A percentile compares a stretch with the other conserved stretches of the same genome.
phyloP scores from a whole-genome alignment of 2,888 invertebrate species.

The Lochmaea crataegi region DNA sequence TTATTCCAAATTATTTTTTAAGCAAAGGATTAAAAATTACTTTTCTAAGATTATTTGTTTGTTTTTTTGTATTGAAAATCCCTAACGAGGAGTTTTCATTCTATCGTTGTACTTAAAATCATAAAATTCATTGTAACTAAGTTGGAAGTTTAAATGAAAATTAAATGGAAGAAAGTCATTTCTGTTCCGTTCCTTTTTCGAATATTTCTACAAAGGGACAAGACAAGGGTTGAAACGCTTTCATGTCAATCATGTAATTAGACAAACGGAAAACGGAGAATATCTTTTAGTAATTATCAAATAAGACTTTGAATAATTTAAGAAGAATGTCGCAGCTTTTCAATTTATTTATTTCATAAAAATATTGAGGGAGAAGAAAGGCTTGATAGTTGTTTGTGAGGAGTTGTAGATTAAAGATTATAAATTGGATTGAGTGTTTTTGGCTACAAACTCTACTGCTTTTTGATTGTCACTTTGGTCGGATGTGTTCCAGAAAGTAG shows the following conservation, averaged over 20 bases:
- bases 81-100: background rate
- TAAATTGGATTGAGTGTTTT: background rate
- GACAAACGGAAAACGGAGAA: slow-evolving; percentile 15
- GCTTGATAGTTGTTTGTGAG: background rate
- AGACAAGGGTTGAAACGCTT: slow-evolving; percentile 21
- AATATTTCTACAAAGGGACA: slow-evolving; percentile 16
- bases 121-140: slow-evolving; percentile 2
- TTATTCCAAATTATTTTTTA: too few relatives aligned
- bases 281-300: slow-evolving; percentile 31
- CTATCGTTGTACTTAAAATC: background rate
- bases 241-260: slow-evolving; percentile 27
- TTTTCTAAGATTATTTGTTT: background rate
- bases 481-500: too few relatives aligned
- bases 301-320: slow-evolving; percentile 21
- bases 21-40: too few relatives aligned
- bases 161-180: slow-evolving; percentile 12
- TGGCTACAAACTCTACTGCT: background rate
- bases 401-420: background rate
- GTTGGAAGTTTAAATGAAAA: background rate
- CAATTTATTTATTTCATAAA: background rate
- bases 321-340: slow-evolving; percentile 13
- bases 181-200: slow-evolving; percentile 13
- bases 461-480: too few relatives aligned
- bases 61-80: background rate
- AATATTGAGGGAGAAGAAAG: background rate